A percentile compares a stretch with the other conserved stretches of the same genome.
Conservation (phyloP, 2,888 invertebrate genomes). For the Eristalis arbustorum region DNA sequence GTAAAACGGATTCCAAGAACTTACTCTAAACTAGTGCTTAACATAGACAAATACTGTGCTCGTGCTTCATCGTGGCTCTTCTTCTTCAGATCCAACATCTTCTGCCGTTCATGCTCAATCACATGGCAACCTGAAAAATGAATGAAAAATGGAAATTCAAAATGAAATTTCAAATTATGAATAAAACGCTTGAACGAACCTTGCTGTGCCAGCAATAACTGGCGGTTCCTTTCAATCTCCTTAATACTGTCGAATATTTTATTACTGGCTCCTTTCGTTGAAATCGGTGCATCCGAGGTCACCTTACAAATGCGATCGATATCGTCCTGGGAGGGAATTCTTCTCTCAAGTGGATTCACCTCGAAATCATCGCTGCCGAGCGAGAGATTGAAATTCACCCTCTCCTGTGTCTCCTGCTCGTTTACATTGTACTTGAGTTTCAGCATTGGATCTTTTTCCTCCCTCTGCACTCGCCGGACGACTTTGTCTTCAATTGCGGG, state of each 20-base stretch:
- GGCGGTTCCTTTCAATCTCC: slow-evolving; percentile 93
- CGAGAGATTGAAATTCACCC: slow-evolving; percentile 78
- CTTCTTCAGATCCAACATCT: slow-evolving; percentile 92
- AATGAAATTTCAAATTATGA: neutral
- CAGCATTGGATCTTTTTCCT: slow-evolving; percentile 71
- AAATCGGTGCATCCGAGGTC: slow-evolving; percentile 90
- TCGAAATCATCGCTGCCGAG: slow-evolving; percentile 79
- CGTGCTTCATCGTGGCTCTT: slow-evolving; percentile 94
- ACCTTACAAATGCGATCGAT: slow-evolving; percentile 93
- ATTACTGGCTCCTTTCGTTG: slow-evolving; percentile 86
- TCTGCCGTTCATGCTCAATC: slow-evolving; percentile 93
- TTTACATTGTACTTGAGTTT: slow-evolving; percentile 72
- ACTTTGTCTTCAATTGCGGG: slow-evolving; percentile 55
- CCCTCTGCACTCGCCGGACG: slow-evolving; percentile 44
- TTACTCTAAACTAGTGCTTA: slow-evolving; percentile 72
- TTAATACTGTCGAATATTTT: slow-evolving; percentile 92
- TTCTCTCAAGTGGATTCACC: slow-evolving; percentile 79
- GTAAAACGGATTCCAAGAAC: slow-evolving; percentile 48
- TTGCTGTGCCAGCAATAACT: slow-evolving; percentile 93
- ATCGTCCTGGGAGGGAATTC: slow-evolving; percentile 90
- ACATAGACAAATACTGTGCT: slow-evolving; percentile 88
- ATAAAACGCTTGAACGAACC: slow-evolving; percentile 81
- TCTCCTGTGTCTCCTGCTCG: slow-evolving; percentile 69
- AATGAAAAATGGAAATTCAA: slow-evolving; percentile 16
- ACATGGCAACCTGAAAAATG: slow-evolving; percentile 88